Conservation (phyloP, 1,140 invertebrate genomes). For the Homalodisca vitripennis region DNA sequence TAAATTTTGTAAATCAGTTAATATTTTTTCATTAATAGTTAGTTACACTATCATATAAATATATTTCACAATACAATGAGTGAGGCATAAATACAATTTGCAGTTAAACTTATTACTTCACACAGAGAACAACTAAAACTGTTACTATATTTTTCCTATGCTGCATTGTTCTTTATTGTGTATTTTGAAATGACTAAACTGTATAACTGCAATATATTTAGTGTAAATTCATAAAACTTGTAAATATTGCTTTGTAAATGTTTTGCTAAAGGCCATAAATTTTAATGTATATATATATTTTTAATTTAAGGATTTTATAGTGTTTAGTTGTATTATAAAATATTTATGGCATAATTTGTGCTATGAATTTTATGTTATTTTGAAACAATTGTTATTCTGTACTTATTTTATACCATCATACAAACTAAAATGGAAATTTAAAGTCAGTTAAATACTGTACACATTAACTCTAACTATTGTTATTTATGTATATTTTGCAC, state of each 20-base stretch:
- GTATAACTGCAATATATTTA: neutral
- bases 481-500: constrained; percentile 18
- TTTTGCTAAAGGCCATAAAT: constrained; percentile 3
- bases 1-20: too few relatives aligned
- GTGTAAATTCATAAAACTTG: neutral
- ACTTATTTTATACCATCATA: constrained; percentile 6
- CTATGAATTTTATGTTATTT: neutral
- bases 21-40: too few relatives aligned
- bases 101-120: neutral
- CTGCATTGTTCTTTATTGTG: neutral
- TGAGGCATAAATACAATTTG: too few relatives aligned
- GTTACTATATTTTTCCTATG: neutral
- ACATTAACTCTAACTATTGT: constrained; percentile 8
- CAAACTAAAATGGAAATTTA: neutral
- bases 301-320: too few relatives aligned
- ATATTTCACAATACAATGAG: too few relatives aligned
- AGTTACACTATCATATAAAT: too few relatives aligned
- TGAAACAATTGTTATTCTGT: neutral
- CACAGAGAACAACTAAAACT: neutral
- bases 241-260: neutral
- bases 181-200: neutral
- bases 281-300: neutral
- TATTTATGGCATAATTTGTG: neutral
- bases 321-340: neutral
- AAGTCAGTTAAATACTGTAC: neutral